Percentiles rank a stretch among this genome's conserved stretches.
Evolutionary conservation across 2,113 vertebrate genomes (phyloP).

Genomic region (Gymnocephalus cernua): DNA sequence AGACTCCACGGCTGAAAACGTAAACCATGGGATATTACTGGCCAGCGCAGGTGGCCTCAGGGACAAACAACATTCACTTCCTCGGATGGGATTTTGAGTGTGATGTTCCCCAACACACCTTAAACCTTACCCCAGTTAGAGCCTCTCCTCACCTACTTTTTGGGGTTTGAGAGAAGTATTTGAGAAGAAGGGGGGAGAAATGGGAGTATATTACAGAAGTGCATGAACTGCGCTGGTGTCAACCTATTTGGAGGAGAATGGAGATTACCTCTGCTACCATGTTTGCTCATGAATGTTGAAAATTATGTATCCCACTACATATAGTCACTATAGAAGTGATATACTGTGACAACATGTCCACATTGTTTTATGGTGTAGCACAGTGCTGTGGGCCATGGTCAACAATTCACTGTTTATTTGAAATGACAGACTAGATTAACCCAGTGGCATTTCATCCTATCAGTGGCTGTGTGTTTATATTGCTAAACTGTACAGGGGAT

Average conservation of each 20-base stretch:
- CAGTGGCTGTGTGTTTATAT: conserved; percentile 22
- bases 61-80: conserved; percentile 63
- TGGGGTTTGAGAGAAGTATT: background rate
- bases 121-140: conserved; percentile 54
- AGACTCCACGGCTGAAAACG: conserved; percentile 60
- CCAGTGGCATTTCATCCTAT: conserved; percentile 43
- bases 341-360: conserved; percentile 17
- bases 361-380: conserved; percentile 20
- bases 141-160: conserved; percentile 15
- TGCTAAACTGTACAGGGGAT: conserved; percentile 8
- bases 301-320: background rate
- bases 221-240: background rate
- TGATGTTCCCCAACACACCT: conserved; percentile 22
- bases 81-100: conserved; percentile 23
- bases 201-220: background rate
- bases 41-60: conserved; percentile 64
- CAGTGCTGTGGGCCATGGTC: conserved; percentile 38
- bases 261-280: background rate
- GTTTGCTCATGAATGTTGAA: conserved; percentile 5
- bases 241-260: background rate
- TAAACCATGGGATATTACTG: conserved; percentile 67
- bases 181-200: background rate
- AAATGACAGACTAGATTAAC: conserved; percentile 62
- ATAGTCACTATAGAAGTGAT: conserved; percentile 5
- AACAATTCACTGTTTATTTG: conserved; percentile 55